Conservation (phyloP, 2,113 vertebrate genomes). For the Clarias gariepinus region DNA sequence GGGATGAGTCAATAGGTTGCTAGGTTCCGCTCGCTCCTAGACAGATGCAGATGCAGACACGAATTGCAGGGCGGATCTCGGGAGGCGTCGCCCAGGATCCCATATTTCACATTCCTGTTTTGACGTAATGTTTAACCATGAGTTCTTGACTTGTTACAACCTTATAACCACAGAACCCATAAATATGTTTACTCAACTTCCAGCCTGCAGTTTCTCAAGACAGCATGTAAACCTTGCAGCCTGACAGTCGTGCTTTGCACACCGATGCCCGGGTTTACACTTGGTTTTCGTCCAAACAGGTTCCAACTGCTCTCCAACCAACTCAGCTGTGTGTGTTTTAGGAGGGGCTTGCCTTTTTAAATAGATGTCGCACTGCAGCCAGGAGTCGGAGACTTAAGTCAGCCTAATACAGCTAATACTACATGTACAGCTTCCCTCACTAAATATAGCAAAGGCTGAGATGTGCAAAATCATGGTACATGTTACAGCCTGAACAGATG, state of each 20-base stretch:
- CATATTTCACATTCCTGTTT: not conserved
- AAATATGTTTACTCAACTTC: not conserved
- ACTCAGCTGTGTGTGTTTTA: slow-evolving; percentile 23
- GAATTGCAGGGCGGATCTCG: not conserved
- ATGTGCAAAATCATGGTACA: not conserved
- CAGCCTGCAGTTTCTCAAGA: not conserved
- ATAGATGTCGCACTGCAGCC: not conserved
- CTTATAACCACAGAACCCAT: not conserved
- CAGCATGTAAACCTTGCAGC: not conserved
- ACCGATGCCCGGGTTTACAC: slow-evolving; percentile 9
- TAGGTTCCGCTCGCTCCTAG: not conserved
- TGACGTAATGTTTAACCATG: no score
- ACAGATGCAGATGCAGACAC: no score
- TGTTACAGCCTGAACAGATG: not conserved
- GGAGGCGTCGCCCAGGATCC: not conserved
- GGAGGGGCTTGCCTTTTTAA: not conserved
- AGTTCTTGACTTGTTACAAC: no score
- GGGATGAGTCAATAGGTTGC: not conserved
- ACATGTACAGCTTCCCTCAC: not conserved
- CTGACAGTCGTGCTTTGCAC: not conserved
- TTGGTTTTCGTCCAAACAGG: slow-evolving; percentile 21
- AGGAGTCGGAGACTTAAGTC: not conserved
- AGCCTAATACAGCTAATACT: no score
- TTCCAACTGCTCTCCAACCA: not conserved
- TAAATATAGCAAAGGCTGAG: slow-evolving; percentile 28